Evolutionary conservation across 2,113 vertebrate species (phyloP), one percentile per base, ranked within the genome.

Genomic region (Oplegnathus fasciatus): DNA sequence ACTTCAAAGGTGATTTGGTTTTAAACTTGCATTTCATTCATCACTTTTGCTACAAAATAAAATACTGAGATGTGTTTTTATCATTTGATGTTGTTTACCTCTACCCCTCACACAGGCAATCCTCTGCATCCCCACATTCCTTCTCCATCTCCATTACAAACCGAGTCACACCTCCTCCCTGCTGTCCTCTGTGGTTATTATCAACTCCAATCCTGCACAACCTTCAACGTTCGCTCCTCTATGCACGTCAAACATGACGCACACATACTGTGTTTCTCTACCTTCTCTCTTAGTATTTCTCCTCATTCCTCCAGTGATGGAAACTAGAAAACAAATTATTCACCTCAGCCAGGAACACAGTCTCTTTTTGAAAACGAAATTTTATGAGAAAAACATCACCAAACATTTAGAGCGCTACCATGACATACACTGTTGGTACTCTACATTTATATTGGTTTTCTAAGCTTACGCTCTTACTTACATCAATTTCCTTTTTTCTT

Each of bases 91-190:
- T 9, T 9, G 26, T 74, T 44, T 32, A 44, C n/a, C 17, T 44
- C 17, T 0, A 5, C 10, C 8, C 9, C 5, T 5, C 4, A 6
- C 28, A 11, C 13, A 22, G 1, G 40, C 37, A 15, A 1, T 8
- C 37, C 5, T 42, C 24, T 15, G 11, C 37, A 26, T n/a, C 24
- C 18, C 11, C 48, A 50, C 48, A 2, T 50, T 50, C 50, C 4
- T 48, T 18, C 15, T n/a, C 17, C 46, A 9, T 22, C 50, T 64
- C 61, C 32, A 66, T 68, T 18, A 48, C 42, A 68, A 46, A 17
- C 10, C 28, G 0, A 11, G 26, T 26, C 52, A 57, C 70, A 73
- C n/a, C 17, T 34, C 73, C 42, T 50, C 55, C 55, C 20, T 9
- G 24, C 68, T n/a, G 46, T 54, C 48, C 48, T 52, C 46, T 34